A percentile compares a stretch with the other conserved stretches of the same genome.
Evolutionary conservation across 2,113 vertebrate species (phyloP).

Genomic region (Rallus limicola): DNA sequence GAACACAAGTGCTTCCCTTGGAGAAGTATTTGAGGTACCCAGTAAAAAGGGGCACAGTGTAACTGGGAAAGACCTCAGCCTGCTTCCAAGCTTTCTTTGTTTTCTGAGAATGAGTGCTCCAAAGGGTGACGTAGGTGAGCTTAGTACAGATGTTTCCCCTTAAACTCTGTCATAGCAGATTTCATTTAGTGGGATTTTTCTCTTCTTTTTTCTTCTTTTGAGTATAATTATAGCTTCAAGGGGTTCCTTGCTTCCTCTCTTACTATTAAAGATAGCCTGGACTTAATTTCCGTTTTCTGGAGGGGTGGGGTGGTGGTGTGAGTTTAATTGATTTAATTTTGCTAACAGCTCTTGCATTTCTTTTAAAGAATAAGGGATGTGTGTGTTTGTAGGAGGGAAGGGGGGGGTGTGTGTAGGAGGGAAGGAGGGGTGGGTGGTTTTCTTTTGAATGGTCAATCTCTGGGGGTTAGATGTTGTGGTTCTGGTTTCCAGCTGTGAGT

Average conservation of each 20-base stretch:
- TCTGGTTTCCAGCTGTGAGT: not conserved
- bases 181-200: not conserved
- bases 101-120: not conserved
- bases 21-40: not conserved
- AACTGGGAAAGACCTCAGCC: not conserved
- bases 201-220: too few relatives aligned
- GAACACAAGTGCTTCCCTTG: not conserved
- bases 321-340: not conserved
- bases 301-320: not conserved
- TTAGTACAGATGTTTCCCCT: slow-evolving; percentile 25
- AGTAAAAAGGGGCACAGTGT: not conserved
- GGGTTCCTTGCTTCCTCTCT: not conserved
- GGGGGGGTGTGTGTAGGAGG: fast-evolving
- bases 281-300: not conserved
- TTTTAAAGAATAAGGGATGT: fast-evolving
- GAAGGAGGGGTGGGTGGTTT: fast-evolving
- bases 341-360: not conserved
- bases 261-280: not conserved
- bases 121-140: not conserved
- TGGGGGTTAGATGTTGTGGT: not conserved
- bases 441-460: not conserved
- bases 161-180: not conserved
- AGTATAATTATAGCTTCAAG: not conserved
- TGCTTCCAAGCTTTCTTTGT: not conserved
- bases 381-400: fast-evolving